Conservation (phyloP, 2,113 vertebrate species). For the Hyperoodon ampullatus region DNA sequence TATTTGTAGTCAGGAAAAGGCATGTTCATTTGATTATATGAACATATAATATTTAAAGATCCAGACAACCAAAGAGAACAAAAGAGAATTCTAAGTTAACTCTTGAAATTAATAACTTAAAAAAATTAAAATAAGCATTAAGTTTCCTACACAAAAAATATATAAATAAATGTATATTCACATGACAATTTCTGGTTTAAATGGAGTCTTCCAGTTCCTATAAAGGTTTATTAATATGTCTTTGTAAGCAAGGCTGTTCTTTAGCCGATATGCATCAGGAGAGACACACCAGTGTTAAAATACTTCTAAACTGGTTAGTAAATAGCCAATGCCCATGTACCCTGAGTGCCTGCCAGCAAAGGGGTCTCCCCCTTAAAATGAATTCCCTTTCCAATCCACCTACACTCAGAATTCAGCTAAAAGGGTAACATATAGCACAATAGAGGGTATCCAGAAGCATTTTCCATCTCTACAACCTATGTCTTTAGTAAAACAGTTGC, state of each 20-base stretch:
- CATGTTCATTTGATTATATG: not conserved
- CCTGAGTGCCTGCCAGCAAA: not conserved
- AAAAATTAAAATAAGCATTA: constrained; percentile 14
- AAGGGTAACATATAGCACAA: not conserved
- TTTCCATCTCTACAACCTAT: not conserved
- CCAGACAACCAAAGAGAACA: not conserved
- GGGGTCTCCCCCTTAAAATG: not conserved
- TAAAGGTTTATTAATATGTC: not conserved
- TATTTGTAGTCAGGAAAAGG: constrained; percentile 32
- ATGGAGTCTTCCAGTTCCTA: not conserved
- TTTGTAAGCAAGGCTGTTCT: not conserved
- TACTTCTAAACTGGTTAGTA: not conserved
- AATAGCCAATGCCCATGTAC: not conserved
- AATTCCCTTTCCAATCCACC: not conserved
- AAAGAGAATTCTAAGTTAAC: not conserved
- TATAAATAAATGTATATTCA: not conserved
- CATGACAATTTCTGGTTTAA: not conserved
- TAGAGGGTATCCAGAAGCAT: not conserved
- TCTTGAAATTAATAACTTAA: constrained; percentile 31
- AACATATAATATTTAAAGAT: constrained; percentile 37
- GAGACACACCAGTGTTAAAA: not conserved
- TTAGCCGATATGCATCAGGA: not conserved
- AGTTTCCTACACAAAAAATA: not conserved
- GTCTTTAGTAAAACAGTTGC: not conserved
- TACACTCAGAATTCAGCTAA: not conserved